These are phyloP conservation scores for Cebus imitator DNA, from an alignment of 2,113 vertebrate genomes.

Conservation along the genomic window DNA sequence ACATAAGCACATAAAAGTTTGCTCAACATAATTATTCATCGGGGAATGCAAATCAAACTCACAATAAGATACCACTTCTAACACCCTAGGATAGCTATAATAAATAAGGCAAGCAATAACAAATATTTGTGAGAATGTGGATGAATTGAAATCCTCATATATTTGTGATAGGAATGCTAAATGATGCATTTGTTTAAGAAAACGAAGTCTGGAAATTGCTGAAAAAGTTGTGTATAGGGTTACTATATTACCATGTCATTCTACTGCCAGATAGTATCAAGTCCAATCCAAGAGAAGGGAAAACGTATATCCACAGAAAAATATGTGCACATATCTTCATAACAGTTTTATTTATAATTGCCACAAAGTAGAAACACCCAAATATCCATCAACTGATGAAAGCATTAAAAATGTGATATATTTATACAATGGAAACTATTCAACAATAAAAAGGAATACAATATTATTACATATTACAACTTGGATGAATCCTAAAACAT, in stretches of 20 bases:
- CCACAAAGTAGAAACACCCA: background rate
- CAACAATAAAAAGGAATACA: background rate
- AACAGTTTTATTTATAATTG: background rate
- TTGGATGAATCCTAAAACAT: background rate
- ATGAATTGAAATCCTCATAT: background rate
- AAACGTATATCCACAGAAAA: background rate
- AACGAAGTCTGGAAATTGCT: background rate
- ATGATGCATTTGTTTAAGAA: background rate
- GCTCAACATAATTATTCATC: background rate
- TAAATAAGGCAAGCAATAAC: background rate
- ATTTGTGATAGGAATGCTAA: background rate
- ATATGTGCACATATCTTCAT: background rate
- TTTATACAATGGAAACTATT: background rate
- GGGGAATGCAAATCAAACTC: background rate
- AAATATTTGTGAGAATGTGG: background rate
- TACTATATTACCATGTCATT: background rate
- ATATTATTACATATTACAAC: background rate
- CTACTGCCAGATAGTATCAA: background rate
- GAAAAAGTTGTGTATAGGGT: background rate
- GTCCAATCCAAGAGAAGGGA: background rate
- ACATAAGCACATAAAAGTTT: background rate
- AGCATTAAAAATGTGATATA: background rate
- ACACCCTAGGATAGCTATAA: background rate
- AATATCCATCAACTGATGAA: background rate
- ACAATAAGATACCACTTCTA: background rate